These are phyloP conservation scores for Glaucopsyche alexis DNA, from an alignment of 2,888 invertebrate genomes.

Conservation along the genomic window DNA sequence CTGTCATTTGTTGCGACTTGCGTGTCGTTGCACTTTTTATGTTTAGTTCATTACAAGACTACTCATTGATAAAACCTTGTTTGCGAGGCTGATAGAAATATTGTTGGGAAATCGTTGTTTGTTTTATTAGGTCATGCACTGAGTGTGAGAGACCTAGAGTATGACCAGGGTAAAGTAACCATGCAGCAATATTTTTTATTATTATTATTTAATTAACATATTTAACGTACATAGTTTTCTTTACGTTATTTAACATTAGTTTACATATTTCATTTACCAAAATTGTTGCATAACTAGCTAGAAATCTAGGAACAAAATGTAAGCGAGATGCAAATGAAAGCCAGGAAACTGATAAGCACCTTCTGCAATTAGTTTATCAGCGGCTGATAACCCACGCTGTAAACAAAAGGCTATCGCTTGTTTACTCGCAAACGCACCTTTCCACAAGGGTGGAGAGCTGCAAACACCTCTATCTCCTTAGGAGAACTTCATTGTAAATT, in stretches of 20 bases:
- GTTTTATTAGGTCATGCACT: background rate
- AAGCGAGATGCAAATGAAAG: slow-evolving; percentile 2
- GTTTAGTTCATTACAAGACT: background rate
- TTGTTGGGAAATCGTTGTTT: background rate
- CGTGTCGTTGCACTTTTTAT: slow-evolving; percentile 20
- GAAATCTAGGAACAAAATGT: background rate
- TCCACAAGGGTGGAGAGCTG: background rate
- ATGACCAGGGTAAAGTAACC: background rate
- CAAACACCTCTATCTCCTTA: background rate
- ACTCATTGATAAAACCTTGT: background rate
- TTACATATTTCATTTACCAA: background rate
- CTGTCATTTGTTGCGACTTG: slow-evolving; percentile 18
- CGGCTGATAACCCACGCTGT: slow-evolving; percentile 32
- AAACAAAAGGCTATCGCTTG: slow-evolving; percentile 36
- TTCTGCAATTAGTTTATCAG: slow-evolving; percentile 35
- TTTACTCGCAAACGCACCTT: slow-evolving; percentile 16
- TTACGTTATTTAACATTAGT: background rate
- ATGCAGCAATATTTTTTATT: background rate
- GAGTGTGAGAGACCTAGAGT: background rate
- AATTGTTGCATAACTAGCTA: background rate
- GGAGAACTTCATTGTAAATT: background rate
- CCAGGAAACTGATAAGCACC: slow-evolving; percentile 31
- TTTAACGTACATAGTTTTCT: background rate
- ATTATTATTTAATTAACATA: background rate
- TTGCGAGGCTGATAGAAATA: slow-evolving; percentile 8